These are phyloP conservation scores for Drosophila nannoptera DNA, from an alignment of 1,140 invertebrate species.

Conservation along the genomic window DNA sequence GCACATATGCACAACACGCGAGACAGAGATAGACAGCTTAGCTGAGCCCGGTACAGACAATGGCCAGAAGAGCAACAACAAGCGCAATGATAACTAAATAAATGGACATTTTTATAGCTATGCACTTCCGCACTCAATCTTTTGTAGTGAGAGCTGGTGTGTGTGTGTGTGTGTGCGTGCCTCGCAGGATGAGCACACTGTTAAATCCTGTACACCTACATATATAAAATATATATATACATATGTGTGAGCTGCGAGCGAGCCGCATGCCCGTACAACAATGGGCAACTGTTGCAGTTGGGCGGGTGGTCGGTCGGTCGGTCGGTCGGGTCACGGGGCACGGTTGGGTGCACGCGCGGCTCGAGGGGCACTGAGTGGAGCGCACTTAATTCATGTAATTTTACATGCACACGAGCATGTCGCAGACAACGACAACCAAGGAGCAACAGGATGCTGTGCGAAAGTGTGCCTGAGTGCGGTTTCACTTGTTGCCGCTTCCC, in stretches of 20 bases:
- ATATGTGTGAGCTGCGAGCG: slow-evolving; percentile 26
- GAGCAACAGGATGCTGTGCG: slow-evolving; percentile 69
- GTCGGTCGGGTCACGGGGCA: neutral
- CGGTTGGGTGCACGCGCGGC: neutral
- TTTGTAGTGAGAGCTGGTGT: slow-evolving; percentile 54
- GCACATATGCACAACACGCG: neutral
- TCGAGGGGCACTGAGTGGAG: slow-evolving; percentile 20
- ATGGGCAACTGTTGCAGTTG: slow-evolving; percentile 45
- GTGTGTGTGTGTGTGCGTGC: slow-evolving; percentile 7
- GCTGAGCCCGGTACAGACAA: slow-evolving; percentile 20
- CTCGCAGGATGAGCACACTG: slow-evolving; percentile 68
- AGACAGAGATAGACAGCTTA: slow-evolving; percentile 3
- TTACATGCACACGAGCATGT: slow-evolving; percentile 62
- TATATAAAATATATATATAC: neutral
- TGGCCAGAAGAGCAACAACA: slow-evolving; percentile 49
- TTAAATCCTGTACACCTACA: slow-evolving; percentile 47
- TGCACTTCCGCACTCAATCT: slow-evolving; percentile 77
- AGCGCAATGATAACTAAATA: slow-evolving; percentile 78
- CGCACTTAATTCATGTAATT: slow-evolving; percentile 77
- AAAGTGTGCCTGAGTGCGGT: slow-evolving; percentile 57
- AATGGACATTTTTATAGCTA: slow-evolving; percentile 78
- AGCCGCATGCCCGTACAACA: slow-evolving; percentile 42
- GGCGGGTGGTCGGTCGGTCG: neutral
- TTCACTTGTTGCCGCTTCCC: slow-evolving; percentile 66
- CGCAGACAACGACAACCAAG: slow-evolving; percentile 41